phyloP scores from a whole-genome alignment of 1,140 invertebrate species.

The Drosophila varians region DNA sequence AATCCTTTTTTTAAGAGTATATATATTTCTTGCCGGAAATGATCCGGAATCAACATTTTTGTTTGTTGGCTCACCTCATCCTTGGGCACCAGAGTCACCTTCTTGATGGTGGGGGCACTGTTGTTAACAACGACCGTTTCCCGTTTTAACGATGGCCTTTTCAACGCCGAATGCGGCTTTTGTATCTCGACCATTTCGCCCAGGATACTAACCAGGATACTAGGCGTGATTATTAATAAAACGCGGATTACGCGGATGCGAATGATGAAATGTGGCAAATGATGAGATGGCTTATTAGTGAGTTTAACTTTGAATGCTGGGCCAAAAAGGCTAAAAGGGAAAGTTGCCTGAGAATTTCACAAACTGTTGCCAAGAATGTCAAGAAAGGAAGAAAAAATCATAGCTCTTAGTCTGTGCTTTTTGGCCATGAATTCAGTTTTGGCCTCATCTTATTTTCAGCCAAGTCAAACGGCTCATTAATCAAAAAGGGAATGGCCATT shows the following conservation, averaged over 20 bases:
- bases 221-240: conserved; percentile 22
- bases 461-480: conserved; percentile 73
- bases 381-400: not conserved
- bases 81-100: conserved; percentile 81
- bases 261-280: conserved; percentile 2
- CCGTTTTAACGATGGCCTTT: conserved; percentile 77
- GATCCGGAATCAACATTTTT: not conserved
- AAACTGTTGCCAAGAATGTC: conserved; percentile 8
- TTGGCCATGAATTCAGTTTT: not conserved
- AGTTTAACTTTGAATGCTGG: conserved; percentile 7
- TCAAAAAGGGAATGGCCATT: conserved; percentile 60
- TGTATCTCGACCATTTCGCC: conserved; percentile 79
- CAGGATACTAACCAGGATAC: not conserved
- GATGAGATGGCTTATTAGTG: conserved; percentile 58
- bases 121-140: conserved; percentile 83
- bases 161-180: conserved; percentile 79
- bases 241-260: conserved; percentile 4
- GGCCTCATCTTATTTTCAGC: not conserved
- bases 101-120: conserved; percentile 80
- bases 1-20: not conserved
- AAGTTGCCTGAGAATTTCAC: conserved; percentile 26
- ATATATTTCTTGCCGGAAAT: not conserved
- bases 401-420: not conserved
- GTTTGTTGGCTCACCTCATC: conserved; percentile 70
- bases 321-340: conserved; percentile 3